Evolutionary conservation across 92 coral and sea anemone genomes (phyloP).

Genomic region (Porites lobata): DNA sequence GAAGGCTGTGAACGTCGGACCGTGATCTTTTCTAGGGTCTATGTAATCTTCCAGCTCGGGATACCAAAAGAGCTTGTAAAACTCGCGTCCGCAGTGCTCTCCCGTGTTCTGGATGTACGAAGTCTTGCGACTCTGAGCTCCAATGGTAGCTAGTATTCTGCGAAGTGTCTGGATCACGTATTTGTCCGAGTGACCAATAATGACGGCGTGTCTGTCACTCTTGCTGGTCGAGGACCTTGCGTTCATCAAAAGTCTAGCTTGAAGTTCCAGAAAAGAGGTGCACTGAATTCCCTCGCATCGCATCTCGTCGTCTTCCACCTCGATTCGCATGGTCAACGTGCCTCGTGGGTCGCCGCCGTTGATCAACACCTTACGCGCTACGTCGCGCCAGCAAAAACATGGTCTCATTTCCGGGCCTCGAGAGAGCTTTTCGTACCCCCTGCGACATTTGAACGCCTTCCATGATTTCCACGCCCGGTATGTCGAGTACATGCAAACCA

Average conservation of each 20-base stretch:
- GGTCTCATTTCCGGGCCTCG: not conserved
- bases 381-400: conserved; percentile 21
- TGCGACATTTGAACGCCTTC: not conserved
- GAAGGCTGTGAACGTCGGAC: not conserved
- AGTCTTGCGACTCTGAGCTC: conserved; percentile 14
- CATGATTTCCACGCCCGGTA: not conserved
- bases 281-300: conserved; percentile 29
- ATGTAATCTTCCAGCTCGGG: not conserved
- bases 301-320: not conserved
- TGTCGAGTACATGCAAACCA: conserved; percentile 5
- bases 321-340: not conserved
- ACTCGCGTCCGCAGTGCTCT: not conserved
- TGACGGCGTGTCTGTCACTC: not conserved
- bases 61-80: not conserved
- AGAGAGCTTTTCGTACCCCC: not conserved
- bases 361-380: not conserved
- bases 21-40: not conserved
- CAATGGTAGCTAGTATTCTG: not conserved
- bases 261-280: not conserved
- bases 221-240: not conserved
- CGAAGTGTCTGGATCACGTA: not conserved
- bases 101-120: not conserved
- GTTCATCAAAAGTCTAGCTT: conserved; percentile 1
- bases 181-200: not conserved
- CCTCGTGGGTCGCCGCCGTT: not conserved